These are phyloP conservation scores for Stigmatopora argus DNA, from an alignment of 2,113 vertebrate genomes.

Conservation along the genomic window DNA sequence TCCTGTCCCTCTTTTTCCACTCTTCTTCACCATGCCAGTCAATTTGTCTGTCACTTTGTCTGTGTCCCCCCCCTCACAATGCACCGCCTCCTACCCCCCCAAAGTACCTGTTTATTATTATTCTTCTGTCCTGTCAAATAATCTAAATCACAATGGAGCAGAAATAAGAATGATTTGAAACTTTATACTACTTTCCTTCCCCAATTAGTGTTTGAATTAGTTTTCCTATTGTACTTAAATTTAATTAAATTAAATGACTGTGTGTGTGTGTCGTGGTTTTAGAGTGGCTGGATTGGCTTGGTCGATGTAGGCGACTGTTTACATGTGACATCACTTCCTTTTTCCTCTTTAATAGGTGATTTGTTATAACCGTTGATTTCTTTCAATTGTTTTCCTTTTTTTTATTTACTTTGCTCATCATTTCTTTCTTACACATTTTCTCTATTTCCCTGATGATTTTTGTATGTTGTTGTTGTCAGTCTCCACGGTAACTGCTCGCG, in stretches of 20 bases:
- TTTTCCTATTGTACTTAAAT: conserved; percentile 45
- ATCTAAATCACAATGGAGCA: neutral
- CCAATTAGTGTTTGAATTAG: conserved; percentile 17
- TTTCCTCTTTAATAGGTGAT: conserved; percentile 50
- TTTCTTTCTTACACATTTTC: conserved; percentile 75
- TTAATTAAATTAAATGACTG: conserved; percentile 27
- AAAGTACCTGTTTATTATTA: conserved; percentile 24
- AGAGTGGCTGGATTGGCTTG: conserved; percentile 44
- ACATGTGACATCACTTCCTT: conserved; percentile 59
- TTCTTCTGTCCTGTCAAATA: conserved; percentile 37
- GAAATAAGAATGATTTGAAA: conserved; percentile 25
- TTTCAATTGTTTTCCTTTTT: conserved; percentile 41
- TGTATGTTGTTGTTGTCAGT: conserved; percentile 83
- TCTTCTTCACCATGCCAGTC: conserved; percentile 51
- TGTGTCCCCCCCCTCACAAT: conserved; percentile 51
- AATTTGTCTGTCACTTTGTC: conserved; percentile 43
- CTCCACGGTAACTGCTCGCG: conserved; percentile 81
- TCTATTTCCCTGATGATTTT: conserved; percentile 81
- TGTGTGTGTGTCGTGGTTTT: conserved; percentile 36
- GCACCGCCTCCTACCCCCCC: conserved; percentile 32
- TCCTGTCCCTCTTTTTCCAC: conserved; percentile 34
- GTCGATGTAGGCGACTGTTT: conserved; percentile 52
- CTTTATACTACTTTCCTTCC: conserved; percentile 13
- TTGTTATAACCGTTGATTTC: conserved; percentile 61
- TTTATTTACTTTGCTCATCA: conserved; percentile 51